Conservation (phyloP, 2,797 vertebrate genomes). For the Sphaeramia orbicularis region DNA sequence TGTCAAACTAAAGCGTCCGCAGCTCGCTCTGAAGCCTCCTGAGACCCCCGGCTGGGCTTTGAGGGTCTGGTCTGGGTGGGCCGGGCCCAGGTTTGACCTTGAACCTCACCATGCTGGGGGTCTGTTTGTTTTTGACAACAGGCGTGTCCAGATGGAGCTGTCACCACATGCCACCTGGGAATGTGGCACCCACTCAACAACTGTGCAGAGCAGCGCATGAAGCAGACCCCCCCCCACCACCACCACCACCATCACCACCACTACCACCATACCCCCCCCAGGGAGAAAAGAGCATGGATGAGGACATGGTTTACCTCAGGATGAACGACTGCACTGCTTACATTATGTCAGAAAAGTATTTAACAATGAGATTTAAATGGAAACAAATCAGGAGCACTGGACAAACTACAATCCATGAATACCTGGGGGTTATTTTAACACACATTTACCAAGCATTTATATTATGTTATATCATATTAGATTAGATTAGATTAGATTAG, state of each 20-base stretch:
- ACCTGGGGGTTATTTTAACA: too few species aligned
- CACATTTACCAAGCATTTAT: too few species aligned
- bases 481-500: too few species aligned
- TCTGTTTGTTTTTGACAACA: conserved; percentile 77
- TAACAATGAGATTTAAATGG: too few species aligned
- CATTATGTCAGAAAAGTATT: too few species aligned
- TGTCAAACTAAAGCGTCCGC: conserved; percentile 17
- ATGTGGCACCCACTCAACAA: conserved; percentile 87
- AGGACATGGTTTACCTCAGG: conserved; percentile 24
- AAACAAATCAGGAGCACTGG: too few species aligned
- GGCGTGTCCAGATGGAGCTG: conserved; percentile 75
- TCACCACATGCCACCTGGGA: conserved; percentile 86
- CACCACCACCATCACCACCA: too few species aligned
- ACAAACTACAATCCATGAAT: too few species aligned
- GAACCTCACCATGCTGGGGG: conserved; percentile 60
- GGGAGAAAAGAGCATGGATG: too few species aligned
- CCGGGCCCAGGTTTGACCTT: conserved; percentile 70
- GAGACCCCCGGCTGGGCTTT: conserved; percentile 45
- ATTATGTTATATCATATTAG: too few species aligned
- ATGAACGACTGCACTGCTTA: background rate
- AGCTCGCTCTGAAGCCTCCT: conserved; percentile 45
- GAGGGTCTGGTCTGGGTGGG: conserved; percentile 48
- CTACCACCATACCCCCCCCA: too few species aligned
- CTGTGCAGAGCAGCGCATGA: conserved; percentile 65
- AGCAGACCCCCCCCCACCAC: conserved; percentile 28